These are phyloP conservation scores for Tinea pellionella DNA, from an alignment of 2,888 invertebrate species.

Conservation along the genomic window DNA sequence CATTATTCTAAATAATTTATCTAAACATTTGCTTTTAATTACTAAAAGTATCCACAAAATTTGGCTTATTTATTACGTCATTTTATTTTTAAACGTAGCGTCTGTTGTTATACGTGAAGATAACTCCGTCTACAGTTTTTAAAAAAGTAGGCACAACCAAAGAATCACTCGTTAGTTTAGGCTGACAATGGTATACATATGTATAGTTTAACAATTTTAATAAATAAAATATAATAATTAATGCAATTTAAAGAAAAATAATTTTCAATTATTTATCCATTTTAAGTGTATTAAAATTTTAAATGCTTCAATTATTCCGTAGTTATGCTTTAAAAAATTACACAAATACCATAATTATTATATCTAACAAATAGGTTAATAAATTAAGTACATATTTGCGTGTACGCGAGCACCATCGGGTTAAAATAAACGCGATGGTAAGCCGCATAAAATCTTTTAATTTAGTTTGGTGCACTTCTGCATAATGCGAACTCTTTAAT, in stretches of 20 bases:
- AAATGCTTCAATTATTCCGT: background rate
- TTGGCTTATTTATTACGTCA: slow-evolving; percentile 27
- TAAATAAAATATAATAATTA: background rate
- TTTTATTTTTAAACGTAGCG: slow-evolving; percentile 17
- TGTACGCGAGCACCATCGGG: too few relatives aligned
- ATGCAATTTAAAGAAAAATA: too few relatives aligned
- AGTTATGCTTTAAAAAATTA: background rate
- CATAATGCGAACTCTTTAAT: too few relatives aligned
- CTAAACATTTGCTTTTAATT: slow-evolving; percentile 20
- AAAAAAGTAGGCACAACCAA: slow-evolving; percentile 53
- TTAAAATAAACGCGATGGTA: too few relatives aligned
- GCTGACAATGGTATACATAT: background rate
- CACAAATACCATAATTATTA: background rate
- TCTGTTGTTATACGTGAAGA: background rate
- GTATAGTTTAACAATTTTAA: background rate
- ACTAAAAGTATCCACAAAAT: slow-evolving; percentile 14
- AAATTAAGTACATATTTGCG: background rate
- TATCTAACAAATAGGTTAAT: background rate
- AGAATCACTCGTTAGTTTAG: slow-evolving; percentile 55
- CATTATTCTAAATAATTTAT: slow-evolving; percentile 26
- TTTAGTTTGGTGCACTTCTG: too few relatives aligned
- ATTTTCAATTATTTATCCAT: slow-evolving; percentile 11
- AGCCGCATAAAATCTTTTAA: too few relatives aligned
- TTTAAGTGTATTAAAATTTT: background rate
- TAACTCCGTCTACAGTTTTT: background rate